Base-by-base conservation (phyloP, 2,797 vertebrate genomes). In the Sebastes cheni region DNA sequence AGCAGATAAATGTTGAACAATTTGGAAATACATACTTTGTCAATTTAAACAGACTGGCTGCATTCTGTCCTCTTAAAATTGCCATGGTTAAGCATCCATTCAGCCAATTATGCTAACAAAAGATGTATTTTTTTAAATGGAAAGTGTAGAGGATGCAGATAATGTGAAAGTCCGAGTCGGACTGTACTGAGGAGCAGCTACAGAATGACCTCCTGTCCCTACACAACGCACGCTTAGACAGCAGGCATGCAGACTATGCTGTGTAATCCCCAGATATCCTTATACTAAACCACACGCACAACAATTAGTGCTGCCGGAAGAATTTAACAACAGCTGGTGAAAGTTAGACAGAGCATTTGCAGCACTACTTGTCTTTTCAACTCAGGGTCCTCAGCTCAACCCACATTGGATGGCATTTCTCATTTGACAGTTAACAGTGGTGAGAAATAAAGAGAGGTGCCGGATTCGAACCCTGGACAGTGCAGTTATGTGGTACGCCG, bases 271-370 rank as follows among this genome's bases (percentile, higher is more conserved):
- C 82, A 91, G 83, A 95, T 94, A 94, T 94, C 94, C 93, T 93
- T 88, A 93, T 90, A 91, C 93, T 95, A 93, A 95, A 95, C 91
- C 94, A 94, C 91, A 92, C 87, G 74, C 92, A 94, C 94, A 93
- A 94, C 94, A 94, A 95, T 95, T 95, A 95, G 92, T 88, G 86
- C 92, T 93, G 93, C 91, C 88, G 91, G 92, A 94, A 94, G 93
- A 96, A 95, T 95, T 94, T 93, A 91, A 90, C 88, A 90, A 94
- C 95, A 95, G 95, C 94, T 95, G 95, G 87, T 86, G 90, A 92
- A 94, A 93, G 91, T 92, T 88, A 91, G 92, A 92, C 85, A 82
- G 72, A 83, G 82, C 91, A 85, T 89, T 88, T 84, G 88, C 77
- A 85, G 72, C 84, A 79, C 84, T 69, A 71, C 83, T 89, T 75